A percentile compares a stretch with the other conserved stretches of the same genome.
phyloP scores from a whole-genome alignment of 2,888 invertebrate species.

The Drosophila robusta region DNA sequence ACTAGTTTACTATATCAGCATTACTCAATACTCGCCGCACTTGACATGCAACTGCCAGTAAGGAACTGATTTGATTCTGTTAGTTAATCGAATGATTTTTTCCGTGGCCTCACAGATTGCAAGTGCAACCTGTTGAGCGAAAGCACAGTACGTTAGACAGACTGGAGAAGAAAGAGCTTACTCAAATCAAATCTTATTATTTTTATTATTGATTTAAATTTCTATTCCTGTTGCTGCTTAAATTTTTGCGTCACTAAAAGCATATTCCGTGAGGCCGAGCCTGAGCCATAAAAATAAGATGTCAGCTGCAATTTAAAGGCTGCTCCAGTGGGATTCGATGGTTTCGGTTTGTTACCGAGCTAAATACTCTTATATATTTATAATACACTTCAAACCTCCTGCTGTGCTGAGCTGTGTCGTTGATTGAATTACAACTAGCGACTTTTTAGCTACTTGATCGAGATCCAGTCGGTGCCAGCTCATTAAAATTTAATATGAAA shows the following conservation, averaged over 20 bases:
- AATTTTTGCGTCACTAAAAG: conserved; percentile 19
- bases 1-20: conserved; percentile 41
- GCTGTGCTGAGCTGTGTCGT: not conserved
- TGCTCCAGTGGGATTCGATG: conserved; percentile 26
- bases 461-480: not conserved
- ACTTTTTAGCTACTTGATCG: not conserved
- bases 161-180: conserved; percentile 10
- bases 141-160: not conserved
- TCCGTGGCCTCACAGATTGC: conserved; percentile 11
- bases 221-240: conserved; percentile 11
- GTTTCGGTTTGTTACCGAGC: no score
- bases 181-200: conserved; percentile 56
- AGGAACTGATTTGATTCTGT: conserved; percentile 65
- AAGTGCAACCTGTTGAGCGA: conserved; percentile 53
- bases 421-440: conserved; percentile 17
- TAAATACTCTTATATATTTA: no score
- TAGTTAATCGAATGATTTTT: conserved; percentile 61
- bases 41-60: conserved; percentile 19
- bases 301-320: conserved; percentile 24
- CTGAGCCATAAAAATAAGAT: conserved; percentile 9
- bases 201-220: conserved; percentile 68
- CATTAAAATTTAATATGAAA: conserved; percentile 18
- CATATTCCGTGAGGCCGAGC: conserved; percentile 9
- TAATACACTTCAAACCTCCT: not conserved
- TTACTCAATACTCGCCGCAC: conserved; percentile 20